Base-by-base conservation (phyloP, 2,888 invertebrate genomes). In the Amblyteles armatorius region DNA sequence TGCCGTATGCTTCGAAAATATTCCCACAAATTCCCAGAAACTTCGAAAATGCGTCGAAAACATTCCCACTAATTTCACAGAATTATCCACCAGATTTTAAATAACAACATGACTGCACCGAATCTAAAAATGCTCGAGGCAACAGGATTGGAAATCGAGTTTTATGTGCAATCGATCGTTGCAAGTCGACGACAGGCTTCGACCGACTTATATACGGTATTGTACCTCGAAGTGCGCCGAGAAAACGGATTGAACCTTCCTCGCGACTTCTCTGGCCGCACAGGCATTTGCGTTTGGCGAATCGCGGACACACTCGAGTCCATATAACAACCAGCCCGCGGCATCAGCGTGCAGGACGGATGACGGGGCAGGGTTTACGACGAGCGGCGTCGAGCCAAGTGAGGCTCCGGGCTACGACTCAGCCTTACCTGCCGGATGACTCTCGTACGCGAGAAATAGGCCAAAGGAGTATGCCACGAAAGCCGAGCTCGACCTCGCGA, bases 361-460 rank as follows among this genome's bases (percentile, higher is more conserved):
- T 55, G n/a, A 7, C 50, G 67, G 50, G 29, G 65, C 77, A 67
- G 52, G 36, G 52, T 55, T 67, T 40, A 67, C 65, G 44, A 40
- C 44, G 60, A 44, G n/a, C 36, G 26, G n/a, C 29, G 76, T 50
- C 52, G 55, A 77, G 67, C 29, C 77, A 67, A 52, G 67, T 22
- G 22, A 11, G 67, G 19, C 67, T 67, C 67, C 40, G 19, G 77
- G 77, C 67, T 40, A 67, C 77, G 77, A 55, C 77, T 40, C n/a
- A 52, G 36, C 26, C 29, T 33, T 16, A 29, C 33, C 67, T 40
- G 40, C 36, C 26, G 36, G 36, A 26, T 33, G 65, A 16, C 76
- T 67, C 67, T 67, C 26, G 26, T 67, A 52, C 52, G 52, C 77
- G 40, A 77, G 77, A 77, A 77, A 77, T 77, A 77, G 77, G 77